Evolutionary conservation across 2,888 invertebrate species (phyloP), one percentile per base, ranked within the genome.

Genomic region (Apamea crenata): DNA sequence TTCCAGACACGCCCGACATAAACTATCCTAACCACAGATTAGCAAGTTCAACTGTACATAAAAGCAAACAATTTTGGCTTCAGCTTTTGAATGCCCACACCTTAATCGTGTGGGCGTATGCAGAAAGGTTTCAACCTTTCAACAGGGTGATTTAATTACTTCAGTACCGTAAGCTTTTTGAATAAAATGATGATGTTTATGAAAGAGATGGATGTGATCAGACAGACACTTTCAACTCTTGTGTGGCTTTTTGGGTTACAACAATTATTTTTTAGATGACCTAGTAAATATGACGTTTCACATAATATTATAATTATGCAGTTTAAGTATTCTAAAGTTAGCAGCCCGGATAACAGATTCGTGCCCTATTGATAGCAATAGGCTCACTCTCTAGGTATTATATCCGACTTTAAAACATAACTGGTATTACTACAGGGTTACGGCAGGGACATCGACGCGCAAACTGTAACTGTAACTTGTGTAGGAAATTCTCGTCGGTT

Each of bases 121-220:
- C 59, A 76, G 32, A 67, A 14, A 40, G 21, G 29, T 32, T 66
- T 5, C 2, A 73, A 47, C 67, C 85, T 80, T 72, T 72, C 29
- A 77, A 77, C 32, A 50, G 40, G 21, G n/a, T 67, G 29, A 78
- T 65, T 77, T 75, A 70, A 85, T 79, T 77, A 85, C 61, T 32
- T 25, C 65, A 53, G n/a, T 32, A 50, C 50, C 56, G 65, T n/a
- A 18, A 87, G 73, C 18, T 44, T 53, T 75, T 53, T 47, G 32
- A 50, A 59, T 78, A 47, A 78, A 74, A 73, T 68, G 47, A 69
- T 67, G 10, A 65, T 47, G 18, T 50, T 14, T 16, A 56, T 59
- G 1, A 32, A 36, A 25, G 25, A 29, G 47, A 50, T 32, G 32
- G 14, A 10, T 65, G 14, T n/a, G 7, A 47, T 14, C n/a, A 63